Percentiles rank a stretch among this genome's conserved stretches.
Conservation (phyloP, 2,797 vertebrate species). For the Ispidina picta region DNA sequence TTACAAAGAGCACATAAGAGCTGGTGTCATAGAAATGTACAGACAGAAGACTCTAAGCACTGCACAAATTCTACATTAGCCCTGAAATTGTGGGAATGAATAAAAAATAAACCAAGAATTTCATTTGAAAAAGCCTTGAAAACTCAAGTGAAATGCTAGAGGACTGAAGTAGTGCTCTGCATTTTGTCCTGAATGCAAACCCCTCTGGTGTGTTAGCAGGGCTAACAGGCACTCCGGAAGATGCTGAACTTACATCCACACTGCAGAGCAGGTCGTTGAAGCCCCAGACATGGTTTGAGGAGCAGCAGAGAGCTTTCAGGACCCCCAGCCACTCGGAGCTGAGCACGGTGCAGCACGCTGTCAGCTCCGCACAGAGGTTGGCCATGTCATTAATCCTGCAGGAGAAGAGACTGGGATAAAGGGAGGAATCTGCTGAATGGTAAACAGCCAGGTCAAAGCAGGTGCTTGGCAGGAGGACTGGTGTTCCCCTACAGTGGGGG, state of each 20-base stretch:
- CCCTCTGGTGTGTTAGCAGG: neutral
- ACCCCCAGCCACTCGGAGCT: constrained; percentile 77
- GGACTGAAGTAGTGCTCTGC: neutral
- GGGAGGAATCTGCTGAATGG: too few relatives aligned
- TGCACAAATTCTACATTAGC: neutral
- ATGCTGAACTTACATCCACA: constrained; percentile 72
- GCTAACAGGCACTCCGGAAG: neutral
- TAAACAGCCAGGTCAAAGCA: neutral
- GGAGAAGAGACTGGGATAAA: neutral
- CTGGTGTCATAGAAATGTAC: neutral
- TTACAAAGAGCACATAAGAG: too few relatives aligned
- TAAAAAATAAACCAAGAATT: neutral
- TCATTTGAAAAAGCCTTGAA: neutral
- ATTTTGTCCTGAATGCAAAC: neutral
- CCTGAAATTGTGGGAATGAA: neutral
- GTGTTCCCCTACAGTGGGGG: neutral
- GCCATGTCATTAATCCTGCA: constrained; percentile 75
- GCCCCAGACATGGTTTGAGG: constrained; percentile 80
- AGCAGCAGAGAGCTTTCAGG: constrained; percentile 79
- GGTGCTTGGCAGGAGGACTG: neutral
- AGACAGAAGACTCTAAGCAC: neutral
- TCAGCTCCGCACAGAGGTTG: constrained; percentile 76
- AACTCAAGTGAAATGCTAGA: neutral
- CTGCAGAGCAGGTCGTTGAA: constrained; percentile 81
- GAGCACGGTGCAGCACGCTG: constrained; percentile 73